A percentile compares a stretch with the other conserved stretches of the same genome.
phyloP scores from a whole-genome alignment of 2,797 vertebrate genomes.

The Neosilurus hyrtlii region DNA sequence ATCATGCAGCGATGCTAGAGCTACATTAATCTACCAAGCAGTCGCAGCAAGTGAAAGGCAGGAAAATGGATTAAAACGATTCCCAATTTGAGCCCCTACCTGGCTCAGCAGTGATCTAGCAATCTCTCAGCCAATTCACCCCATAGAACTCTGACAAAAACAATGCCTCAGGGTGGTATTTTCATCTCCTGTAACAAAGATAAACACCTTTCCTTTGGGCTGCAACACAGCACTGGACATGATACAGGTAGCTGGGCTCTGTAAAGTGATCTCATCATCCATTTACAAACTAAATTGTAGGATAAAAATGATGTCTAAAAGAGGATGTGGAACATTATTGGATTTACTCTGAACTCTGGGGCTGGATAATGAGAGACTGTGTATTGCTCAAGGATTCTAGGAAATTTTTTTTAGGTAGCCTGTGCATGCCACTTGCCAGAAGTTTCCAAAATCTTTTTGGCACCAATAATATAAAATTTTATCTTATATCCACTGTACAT shows the following conservation, averaged over 20 bases:
- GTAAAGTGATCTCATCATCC: slow-evolving; percentile 17
- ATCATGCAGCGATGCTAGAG: slow-evolving; percentile 15
- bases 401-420: neutral
- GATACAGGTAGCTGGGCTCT: neutral
- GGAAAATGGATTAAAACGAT: slow-evolving; percentile 36
- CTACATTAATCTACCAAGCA: slow-evolving; percentile 31
- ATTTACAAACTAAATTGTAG: slow-evolving; percentile 10
- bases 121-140: slow-evolving; percentile 36
- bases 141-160: slow-evolving; percentile 22
- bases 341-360: neutral
- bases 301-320: slow-evolving; percentile 20
- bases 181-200: slow-evolving; percentile 29
- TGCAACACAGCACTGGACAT: slow-evolving; percentile 10
- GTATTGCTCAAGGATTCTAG: neutral
- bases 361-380: slow-evolving; percentile 9
- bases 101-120: slow-evolving; percentile 24
- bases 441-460: slow-evolving; percentile 1
- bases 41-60: slow-evolving; percentile 16
- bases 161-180: slow-evolving; percentile 18
- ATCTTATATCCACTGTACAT: no score
- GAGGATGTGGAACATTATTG: neutral
- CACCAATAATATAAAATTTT: neutral
- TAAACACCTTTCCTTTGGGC: slow-evolving; percentile 36
- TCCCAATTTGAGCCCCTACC: slow-evolving; percentile 27
- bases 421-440: neutral